A percentile compares a stretch with the other conserved stretches of the same genome.
Evolutionary conservation across 2,113 vertebrate species (phyloP).

Genomic region (Platysteira castanea): DNA sequence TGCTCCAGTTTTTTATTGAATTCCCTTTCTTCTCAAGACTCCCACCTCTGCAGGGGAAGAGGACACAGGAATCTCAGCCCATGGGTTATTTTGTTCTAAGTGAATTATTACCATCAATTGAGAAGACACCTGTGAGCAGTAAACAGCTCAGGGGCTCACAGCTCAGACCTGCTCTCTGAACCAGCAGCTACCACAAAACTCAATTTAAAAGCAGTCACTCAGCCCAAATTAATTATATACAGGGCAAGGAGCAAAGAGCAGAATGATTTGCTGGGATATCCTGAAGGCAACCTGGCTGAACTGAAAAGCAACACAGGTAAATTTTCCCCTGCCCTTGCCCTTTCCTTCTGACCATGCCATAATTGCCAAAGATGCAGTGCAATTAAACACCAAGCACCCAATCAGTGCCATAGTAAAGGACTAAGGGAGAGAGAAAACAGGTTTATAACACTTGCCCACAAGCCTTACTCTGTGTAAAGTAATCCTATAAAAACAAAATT

Average conservation of each 20-base stretch:
- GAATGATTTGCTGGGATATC: not conserved
- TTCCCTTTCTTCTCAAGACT: not conserved
- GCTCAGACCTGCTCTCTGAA: not conserved
- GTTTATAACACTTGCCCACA: not conserved
- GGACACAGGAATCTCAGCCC: not conserved
- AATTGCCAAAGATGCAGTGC: not conserved
- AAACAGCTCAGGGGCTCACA: not conserved
- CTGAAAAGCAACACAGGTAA: not conserved
- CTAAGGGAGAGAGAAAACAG: not conserved
- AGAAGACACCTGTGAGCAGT: not conserved
- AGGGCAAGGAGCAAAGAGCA: not conserved
- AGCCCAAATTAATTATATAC: conserved; percentile 9
- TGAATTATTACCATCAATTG: not conserved
- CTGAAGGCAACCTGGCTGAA: not conserved
- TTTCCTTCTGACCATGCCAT: not conserved
- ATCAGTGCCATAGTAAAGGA: not conserved
- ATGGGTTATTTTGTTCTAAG: not conserved
- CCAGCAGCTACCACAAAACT: not conserved
- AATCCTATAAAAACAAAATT: not conserved
- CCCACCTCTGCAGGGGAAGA: not conserved
- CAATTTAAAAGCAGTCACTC: not conserved
- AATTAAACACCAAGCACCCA: not conserved
- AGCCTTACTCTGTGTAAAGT: not conserved
- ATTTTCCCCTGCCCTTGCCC: not conserved
- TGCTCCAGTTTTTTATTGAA: not conserved